phyloP scores from a whole-genome alignment of 2,888 invertebrate genomes.

The Serrognathus titanus region DNA sequence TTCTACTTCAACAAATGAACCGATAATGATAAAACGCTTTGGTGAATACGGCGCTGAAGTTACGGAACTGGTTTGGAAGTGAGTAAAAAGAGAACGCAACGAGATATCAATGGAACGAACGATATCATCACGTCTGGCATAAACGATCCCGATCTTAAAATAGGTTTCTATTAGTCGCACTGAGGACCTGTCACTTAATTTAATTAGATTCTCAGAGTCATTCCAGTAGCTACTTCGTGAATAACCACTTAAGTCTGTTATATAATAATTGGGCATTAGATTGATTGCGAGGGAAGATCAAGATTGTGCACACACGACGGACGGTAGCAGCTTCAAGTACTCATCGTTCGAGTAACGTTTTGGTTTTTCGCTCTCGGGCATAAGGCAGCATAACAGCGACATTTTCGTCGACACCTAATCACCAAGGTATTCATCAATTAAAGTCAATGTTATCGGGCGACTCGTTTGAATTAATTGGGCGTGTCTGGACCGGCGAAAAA shows the following conservation, averaged over 20 bases:
- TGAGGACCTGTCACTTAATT: conserved; percentile 23
- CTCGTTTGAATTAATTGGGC: too few relatives aligned
- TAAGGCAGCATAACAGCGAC: too few relatives aligned
- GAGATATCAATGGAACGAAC: conserved; percentile 10
- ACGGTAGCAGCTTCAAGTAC: not conserved
- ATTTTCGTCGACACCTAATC: too few relatives aligned
- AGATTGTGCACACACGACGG: not conserved
- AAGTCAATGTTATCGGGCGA: too few relatives aligned
- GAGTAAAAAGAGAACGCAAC: conserved; percentile 9
- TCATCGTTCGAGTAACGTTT: too few relatives aligned
- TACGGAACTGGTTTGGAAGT: conserved; percentile 11
- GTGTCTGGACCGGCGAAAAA: too few relatives aligned
- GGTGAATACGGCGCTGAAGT: conserved; percentile 8
- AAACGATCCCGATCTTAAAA: conserved; percentile 12
- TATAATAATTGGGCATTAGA: conserved; percentile 33
- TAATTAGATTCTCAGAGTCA: conserved; percentile 30
- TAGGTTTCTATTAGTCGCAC: conserved; percentile 13
- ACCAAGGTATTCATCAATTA: too few relatives aligned
- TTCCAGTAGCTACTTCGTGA: conserved; percentile 31
- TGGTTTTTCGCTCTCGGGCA: too few relatives aligned
- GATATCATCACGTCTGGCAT: conserved; percentile 11
- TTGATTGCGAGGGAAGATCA: conserved; percentile 24
- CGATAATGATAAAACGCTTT: too few relatives aligned
- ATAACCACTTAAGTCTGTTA: conserved; percentile 33
- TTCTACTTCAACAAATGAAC: conserved; percentile 4